phyloP scores from a whole-genome alignment of 2,888 invertebrate genomes.

The Caenorhabditis panamensis region DNA sequence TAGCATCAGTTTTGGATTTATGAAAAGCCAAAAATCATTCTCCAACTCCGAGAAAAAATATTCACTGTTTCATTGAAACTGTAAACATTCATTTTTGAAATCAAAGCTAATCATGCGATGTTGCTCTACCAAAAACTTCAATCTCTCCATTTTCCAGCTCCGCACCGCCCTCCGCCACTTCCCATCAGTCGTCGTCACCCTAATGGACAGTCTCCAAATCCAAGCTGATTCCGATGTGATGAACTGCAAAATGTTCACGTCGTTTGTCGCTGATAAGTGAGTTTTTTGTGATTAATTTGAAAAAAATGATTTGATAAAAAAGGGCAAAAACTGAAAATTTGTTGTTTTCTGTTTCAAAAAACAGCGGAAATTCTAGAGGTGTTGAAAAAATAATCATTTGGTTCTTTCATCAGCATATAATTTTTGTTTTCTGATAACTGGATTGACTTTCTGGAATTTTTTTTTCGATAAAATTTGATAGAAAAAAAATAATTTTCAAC shows the following conservation, averaged over 20 bases:
- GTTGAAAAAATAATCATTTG: too few species aligned
- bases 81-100: not conserved
- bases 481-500: too few species aligned
- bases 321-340: not conserved
- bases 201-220: conserved; percentile 84
- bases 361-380: too few species aligned
- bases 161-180: conserved; percentile 86
- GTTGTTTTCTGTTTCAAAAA: too few species aligned
- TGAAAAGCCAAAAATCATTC: too few species aligned
- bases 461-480: not conserved
- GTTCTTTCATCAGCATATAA: too few species aligned
- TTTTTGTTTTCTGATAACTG: too few species aligned
- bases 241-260: conserved; percentile 63
- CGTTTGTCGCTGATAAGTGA: conserved; percentile 51
- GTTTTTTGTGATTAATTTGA: conserved; percentile 1
- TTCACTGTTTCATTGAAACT: not conserved
- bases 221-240: conserved; percentile 70
- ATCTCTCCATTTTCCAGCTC: conserved; percentile 29
- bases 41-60: too few species aligned
- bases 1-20: too few species aligned
- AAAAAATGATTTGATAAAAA: not conserved
- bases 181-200: conserved; percentile 87
- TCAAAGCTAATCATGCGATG: not conserved
- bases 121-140: not conserved
- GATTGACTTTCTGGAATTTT: not conserved